Percentiles rank a stretch among this genome's conserved stretches.
phyloP scores from a whole-genome alignment of 2,888 invertebrate species.

The Melanargia galathea region DNA sequence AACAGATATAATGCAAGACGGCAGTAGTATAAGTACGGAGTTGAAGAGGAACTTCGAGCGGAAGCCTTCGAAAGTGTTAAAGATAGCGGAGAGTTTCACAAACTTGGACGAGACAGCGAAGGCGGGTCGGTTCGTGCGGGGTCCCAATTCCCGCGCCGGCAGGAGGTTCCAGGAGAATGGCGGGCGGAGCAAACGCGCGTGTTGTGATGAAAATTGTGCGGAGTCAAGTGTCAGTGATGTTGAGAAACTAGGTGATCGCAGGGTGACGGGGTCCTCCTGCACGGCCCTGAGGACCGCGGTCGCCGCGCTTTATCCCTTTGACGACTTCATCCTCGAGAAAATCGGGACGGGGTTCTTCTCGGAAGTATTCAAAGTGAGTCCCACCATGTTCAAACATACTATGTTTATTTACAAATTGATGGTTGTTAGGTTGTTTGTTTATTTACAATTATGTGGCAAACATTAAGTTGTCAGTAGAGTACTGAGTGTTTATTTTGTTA shows the following conservation, averaged over 20 bases:
- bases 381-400: too few relatives aligned
- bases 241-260: conserved; percentile 72
- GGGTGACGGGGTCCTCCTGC: conserved; percentile 86
- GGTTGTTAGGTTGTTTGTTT: conserved; percentile 9
- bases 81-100: conserved; percentile 80
- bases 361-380: conserved; percentile 97
- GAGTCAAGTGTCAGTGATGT: conserved; percentile 78
- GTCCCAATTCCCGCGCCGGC: conserved; percentile 71
- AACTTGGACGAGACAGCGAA: conserved; percentile 78
- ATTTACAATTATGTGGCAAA: conserved; percentile 7
- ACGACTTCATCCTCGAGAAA: conserved; percentile 96
- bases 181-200: conserved; percentile 66
- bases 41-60: conserved; percentile 73
- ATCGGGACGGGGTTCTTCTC: conserved; percentile 98
- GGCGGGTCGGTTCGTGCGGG: conserved; percentile 72
- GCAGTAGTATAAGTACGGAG: conserved; percentile 54
- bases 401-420: conserved; percentile 9
- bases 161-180: conserved; percentile 61
- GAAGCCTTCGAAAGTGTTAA: conserved; percentile 77
- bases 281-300: conserved; percentile 95
- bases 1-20: conserved; percentile 80
- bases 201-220: conserved; percentile 74
- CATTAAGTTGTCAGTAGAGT: not conserved
- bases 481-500: not conserved
- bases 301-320: conserved; percentile 93